phyloP scores from a whole-genome alignment of 2,797 vertebrate species.

The Staurois parvus region DNA sequence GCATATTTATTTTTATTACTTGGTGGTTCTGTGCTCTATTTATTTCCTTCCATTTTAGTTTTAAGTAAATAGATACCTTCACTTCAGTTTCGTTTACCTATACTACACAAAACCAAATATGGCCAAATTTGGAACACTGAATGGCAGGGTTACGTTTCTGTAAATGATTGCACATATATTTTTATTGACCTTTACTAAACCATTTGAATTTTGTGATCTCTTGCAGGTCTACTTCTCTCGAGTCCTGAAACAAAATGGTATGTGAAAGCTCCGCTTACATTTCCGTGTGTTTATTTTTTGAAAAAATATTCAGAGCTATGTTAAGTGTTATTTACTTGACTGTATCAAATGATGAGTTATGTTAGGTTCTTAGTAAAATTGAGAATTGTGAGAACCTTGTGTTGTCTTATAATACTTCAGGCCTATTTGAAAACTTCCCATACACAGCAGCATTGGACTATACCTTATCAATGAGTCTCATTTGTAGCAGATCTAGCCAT shows the following conservation, averaged over 20 bases:
- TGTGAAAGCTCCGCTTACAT: not conserved
- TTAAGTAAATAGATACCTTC: not conserved
- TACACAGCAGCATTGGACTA: too few species aligned
- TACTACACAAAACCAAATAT: not conserved
- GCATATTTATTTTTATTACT: not conserved
- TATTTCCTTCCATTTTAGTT: not conserved
- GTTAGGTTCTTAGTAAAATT: not conserved
- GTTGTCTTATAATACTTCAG: not conserved
- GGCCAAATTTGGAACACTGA: not conserved
- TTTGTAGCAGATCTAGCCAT: too few species aligned
- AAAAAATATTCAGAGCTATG: not conserved
- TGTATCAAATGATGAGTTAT: not conserved
- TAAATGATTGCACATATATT: not conserved
- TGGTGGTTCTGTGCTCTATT: not conserved
- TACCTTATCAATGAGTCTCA: too few species aligned
- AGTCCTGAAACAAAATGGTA: slow-evolving; percentile 40
- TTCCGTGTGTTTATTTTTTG: not conserved
- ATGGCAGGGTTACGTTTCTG: not conserved
- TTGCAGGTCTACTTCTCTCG: slow-evolving; percentile 30
- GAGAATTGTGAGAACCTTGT: too few species aligned
- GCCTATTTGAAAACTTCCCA: not conserved
- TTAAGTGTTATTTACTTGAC: not conserved
- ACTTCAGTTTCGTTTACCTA: not conserved
- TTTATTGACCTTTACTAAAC: not conserved
- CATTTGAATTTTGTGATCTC: not conserved